Evolutionary conservation across 2,113 vertebrate species (phyloP), one percentile per base, ranked within the genome.

Genomic region (Burhinus bistriatus): DNA sequence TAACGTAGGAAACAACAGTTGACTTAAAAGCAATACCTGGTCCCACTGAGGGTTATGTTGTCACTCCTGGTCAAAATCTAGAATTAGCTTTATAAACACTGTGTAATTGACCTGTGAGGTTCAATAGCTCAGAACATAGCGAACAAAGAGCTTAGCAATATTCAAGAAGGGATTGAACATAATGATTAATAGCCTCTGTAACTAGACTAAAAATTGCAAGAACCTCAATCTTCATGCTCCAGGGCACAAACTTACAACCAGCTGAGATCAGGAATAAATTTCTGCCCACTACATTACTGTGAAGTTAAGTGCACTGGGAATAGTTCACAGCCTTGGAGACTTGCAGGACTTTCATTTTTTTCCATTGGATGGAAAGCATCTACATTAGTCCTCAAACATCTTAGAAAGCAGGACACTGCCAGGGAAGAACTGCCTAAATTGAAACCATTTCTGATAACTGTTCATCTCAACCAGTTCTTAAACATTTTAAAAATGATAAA

Each of bases 111-210:
- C 92, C 90, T 89, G 69, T 73, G 92, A 97, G 61, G 94, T 90
- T 96, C 95, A 95, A 93, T 84, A 96, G 85, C 92, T 94, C 90
- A 90, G 87, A 95, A 96, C 88, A 58, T 89, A 97, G 44, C 78
- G 95, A 96, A 94, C 68, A 96, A 94, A 95, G 79, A 90, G 51
- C 68, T 89, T 68, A 93, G 88, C 72, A 59, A 89, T 86, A 94
- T n/a, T 91, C 90, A 87, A 93, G 95, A 94, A 93, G 21, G 55
- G 90, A 92, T 6, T 96, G 95, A 93, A 78, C 83, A 92, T 18
- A 90, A 94, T 97, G 95, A 96, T 95, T 96, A 97, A 97, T 95
- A 94, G 92, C 84, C 83, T 72, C 82, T 95, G 68, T 82, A 96
- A 88, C 55, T 57, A 59, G 52, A 89, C 77, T 64, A 75, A 96